Evolutionary conservation across 2,888 invertebrate species (phyloP), one percentile per base, ranked within the genome.

Genomic region (Strigamia transsilvanica): DNA sequence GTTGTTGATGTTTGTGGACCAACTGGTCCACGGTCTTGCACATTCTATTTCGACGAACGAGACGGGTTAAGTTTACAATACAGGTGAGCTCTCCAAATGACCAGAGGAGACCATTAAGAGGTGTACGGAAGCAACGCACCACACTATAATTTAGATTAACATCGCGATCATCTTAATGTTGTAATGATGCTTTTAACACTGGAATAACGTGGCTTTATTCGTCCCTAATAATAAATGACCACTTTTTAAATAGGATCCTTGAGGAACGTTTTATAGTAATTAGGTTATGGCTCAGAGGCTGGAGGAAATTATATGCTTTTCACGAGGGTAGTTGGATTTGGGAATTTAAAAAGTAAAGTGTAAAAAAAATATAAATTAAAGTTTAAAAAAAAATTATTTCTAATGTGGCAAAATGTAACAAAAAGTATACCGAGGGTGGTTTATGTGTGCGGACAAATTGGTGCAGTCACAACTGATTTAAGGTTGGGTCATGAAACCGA

Each of bases 381-480:
- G 51, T 51, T 56, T 38, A 9, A 38, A 38, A 34, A 34, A 51
- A 15, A 56, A 56, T 18, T 18, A 56, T 18, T 18, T 18, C n/a
- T 4, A 56, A 56, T 9, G 1, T 56, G 73, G 27, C 32, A 32
- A 73, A n/a, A 73, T 73, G 73, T 61, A 12, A 61, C 61, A 61
- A 61, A 61, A 61, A 18, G 46, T 21, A 61, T n/a, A 23, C 32
- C 32, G 73, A 23, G 73, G 51, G 73, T 73, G 73, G 73, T 73
- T 73, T 27, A 73, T 27, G 73, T 12, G 27, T 73, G 73, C 73
- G 27, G 73, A 73, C 73, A 73, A 73, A 73, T 73, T 73, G 73
- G 73, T 73, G 73, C 73, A 73, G 73, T 73, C 73, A 73, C 61
- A 73, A 73, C 73, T 73, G 73, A 73, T 73, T 73, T 73, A 73